Base-by-base conservation (phyloP, 1,140 invertebrate species). In the Glossosoma conforme region DNA sequence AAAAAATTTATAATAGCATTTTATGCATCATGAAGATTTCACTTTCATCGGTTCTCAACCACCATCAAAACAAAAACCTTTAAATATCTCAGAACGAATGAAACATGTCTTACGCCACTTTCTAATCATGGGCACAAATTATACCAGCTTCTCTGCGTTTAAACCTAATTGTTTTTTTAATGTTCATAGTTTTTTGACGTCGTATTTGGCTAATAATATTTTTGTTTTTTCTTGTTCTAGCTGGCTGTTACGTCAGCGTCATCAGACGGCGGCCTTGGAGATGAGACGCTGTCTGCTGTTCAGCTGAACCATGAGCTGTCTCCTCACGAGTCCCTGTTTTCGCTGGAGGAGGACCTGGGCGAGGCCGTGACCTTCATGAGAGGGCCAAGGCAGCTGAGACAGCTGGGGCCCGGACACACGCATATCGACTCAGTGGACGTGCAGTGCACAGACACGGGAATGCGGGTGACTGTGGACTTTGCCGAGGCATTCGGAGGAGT, bases 401-500 rank as follows among this genome's bases (percentile, higher is more conserved):
- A 58, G 36, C 22, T 44, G 11, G 35, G 24, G 17, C 48, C 52
- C 11, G 63, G 65, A 30, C 70, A 75, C 48, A 67, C 68, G 2
- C 67, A 72, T 42, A 65, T 82, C 45, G 62, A 70, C 22, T 63
- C 62, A 17, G 76, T 86, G n/a, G 75, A 86, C 50, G 83, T 85
- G 0, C 76, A 82, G 61, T 87, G 84, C 58, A 72, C 72, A 4
- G 67, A 67, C 4, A 65, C 68, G 2, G 77, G 69, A 11, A 84
- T 87, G 60, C 68, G 75, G 22, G 83, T 87, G 2, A 77, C 76
- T 21, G 71, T 87, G 1, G 76, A 81, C 19, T 86, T 86, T 61
- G 69, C 77, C 2, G 72, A 77, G 30, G 67, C 78, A 1, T 87
- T 84, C 56, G 75, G 83, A 52, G 85, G 85, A n/a, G 75, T 86